A percentile compares a stretch with the other conserved stretches of the same genome.
These are phyloP conservation scores for Drosophila anceps DNA, from an alignment of 2,888 invertebrate genomes.

Conservation along the genomic window DNA sequence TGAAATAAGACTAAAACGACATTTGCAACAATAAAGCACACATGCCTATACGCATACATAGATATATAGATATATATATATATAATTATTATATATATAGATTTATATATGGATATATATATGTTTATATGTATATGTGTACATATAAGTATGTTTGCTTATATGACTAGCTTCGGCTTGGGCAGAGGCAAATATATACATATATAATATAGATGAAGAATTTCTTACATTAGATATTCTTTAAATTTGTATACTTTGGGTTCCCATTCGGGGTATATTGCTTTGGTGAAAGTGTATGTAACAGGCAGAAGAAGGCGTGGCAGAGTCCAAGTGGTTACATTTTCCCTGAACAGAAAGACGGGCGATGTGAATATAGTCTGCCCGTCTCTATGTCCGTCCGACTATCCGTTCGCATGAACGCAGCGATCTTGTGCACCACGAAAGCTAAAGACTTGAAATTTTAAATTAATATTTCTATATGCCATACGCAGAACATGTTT, in stretches of 20 bases:
- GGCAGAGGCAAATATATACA: background rate
- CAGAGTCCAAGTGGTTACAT: no score
- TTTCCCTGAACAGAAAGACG: no score
- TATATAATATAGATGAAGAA: background rate
- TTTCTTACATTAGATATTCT: background rate
- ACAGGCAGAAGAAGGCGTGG: background rate
- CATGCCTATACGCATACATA: conserved; percentile 2
- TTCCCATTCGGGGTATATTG: background rate
- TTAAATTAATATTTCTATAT: background rate
- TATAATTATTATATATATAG: background rate
- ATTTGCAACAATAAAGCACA: background rate
- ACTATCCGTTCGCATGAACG: no score
- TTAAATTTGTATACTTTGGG: background rate
- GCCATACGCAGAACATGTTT: background rate
- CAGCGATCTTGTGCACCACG: no score
- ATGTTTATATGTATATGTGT: background rate
- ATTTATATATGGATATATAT: background rate
- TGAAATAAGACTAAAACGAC: background rate
- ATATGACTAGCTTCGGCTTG: background rate
- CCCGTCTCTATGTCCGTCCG: background rate
- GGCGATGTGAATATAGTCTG: background rate
- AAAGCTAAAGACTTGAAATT: background rate
- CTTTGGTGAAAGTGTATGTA: background rate
- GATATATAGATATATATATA: background rate
- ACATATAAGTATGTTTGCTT: background rate